Evolutionary conservation across 2,888 invertebrate species (phyloP).

Genomic region (Eupithecia insigniata): DNA sequence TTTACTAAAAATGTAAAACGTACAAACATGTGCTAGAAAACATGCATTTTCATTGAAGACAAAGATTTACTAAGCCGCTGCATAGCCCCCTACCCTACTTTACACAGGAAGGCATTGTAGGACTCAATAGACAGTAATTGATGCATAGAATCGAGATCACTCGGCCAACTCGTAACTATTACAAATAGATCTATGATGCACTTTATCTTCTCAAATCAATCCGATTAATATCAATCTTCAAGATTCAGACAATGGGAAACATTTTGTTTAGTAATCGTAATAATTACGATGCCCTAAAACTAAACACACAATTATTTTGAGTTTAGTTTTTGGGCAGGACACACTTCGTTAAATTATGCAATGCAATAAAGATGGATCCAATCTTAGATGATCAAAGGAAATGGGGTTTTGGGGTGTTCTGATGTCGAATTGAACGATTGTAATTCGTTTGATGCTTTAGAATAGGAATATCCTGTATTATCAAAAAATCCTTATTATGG

Average conservation of each 20-base stretch:
- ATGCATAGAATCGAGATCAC: slow-evolving; percentile 23
- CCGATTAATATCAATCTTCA: neutral
- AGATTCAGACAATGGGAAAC: neutral
- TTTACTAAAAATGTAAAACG: neutral
- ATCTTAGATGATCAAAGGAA: too few relatives aligned
- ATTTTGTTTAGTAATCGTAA: neutral
- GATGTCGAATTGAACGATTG: too few relatives aligned
- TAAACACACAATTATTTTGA: too few relatives aligned
- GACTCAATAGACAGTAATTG: slow-evolving; percentile 40
- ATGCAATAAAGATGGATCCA: too few relatives aligned
- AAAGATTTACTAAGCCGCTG: slow-evolving; percentile 13
- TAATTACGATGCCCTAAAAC: too few relatives aligned
- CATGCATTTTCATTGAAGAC: slow-evolving; percentile 3
- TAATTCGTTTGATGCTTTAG: too few relatives aligned
- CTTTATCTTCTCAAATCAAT: neutral
- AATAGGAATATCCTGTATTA: too few relatives aligned
- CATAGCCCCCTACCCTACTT: slow-evolving; percentile 26
- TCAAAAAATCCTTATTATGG: too few relatives aligned
- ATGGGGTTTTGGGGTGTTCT: too few relatives aligned
- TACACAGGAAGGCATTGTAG: slow-evolving; percentile 35
- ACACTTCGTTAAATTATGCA: too few relatives aligned
- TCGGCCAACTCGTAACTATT: slow-evolving; percentile 23
- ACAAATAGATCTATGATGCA: neutral
- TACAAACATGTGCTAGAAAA: neutral
- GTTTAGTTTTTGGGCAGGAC: too few relatives aligned